A percentile compares a stretch with the other conserved stretches of the same genome.
phyloP scores from a whole-genome alignment of 2,113 vertebrate species.

The Petroica traversi region DNA sequence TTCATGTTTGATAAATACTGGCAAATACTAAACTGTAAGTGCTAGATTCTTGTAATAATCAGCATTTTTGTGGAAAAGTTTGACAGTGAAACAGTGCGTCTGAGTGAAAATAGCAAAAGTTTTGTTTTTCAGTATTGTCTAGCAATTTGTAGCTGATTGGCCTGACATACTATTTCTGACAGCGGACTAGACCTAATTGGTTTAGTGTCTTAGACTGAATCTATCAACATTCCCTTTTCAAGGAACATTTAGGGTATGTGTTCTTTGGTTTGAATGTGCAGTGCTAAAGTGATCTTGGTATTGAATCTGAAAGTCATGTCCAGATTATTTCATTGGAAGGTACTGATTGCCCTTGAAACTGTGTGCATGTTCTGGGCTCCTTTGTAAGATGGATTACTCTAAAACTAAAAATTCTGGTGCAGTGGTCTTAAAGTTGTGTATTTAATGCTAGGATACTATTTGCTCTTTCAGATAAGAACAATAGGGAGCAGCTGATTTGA shows the following conservation, averaged over 20 bases:
- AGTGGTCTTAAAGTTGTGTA: slow-evolving; percentile 47
- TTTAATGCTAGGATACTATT: background rate
- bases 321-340: slow-evolving; percentile 70
- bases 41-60: background rate
- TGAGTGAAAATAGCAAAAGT: slow-evolving; percentile 16
- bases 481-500: slow-evolving; percentile 34
- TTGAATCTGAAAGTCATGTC: slow-evolving; percentile 62
- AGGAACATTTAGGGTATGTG: slow-evolving; percentile 71
- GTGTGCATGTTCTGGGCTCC: slow-evolving; percentile 8
- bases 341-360: slow-evolving; percentile 51
- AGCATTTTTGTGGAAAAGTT: slow-evolving; percentile 2
- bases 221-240: slow-evolving; percentile 59
- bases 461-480: slow-evolving; percentile 22
- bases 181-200: slow-evolving; percentile 30
- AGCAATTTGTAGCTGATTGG: slow-evolving; percentile 23
- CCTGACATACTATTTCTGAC: slow-evolving; percentile 9
- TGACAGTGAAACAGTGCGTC: background rate
- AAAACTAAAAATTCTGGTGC: slow-evolving; percentile 20
- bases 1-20: slow-evolving; percentile 16
- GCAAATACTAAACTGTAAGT: slow-evolving; percentile 25
- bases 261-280: slow-evolving; percentile 61
- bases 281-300: slow-evolving; percentile 26
- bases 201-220: slow-evolving; percentile 30
- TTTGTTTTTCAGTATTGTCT: background rate
- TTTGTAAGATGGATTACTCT: slow-evolving; percentile 12